Evolutionary conservation across 2,113 vertebrate genomes (phyloP), one percentile per base, ranked within the genome.

Genomic region (Mesitornis unicolor): DNA sequence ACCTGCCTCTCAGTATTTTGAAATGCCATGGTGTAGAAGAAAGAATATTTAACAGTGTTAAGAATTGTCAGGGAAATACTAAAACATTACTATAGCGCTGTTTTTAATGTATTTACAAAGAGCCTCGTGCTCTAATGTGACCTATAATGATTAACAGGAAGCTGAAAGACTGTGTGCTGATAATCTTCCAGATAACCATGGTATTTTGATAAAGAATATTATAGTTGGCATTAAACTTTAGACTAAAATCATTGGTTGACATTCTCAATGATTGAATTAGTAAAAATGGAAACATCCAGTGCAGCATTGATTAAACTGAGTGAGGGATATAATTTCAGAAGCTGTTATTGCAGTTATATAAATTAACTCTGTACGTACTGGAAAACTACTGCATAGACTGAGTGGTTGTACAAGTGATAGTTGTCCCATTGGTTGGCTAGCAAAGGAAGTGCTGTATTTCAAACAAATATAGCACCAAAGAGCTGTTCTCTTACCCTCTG

Each of bases 211-310:
- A 89, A 95, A 89, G 57, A 93, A 65, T 92, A 76, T 88, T 83
- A 82, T 64, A 96, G 56, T 16, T 96, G 74, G 90, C 87, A 96
- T 96, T 92, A 95, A 94, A 93, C n/a, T 71, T 43, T 68, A 48
- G 70, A 43, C 71, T 90, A 64, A 73, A 95, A 61, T 90, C 12
- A 96, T 15, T 70, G 95, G 85, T 94, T 95, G 91, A 92, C 79
- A 93, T 97, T 89, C 77, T 94, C 79, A 96, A 61, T 83, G 90
- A 90, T 60, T 93, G 97, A 96, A 93, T 97, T 94, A 95, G 86
- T 96, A 95, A 96, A 97, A 86, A 94, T 92, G 82, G 84, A 96
- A 97, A 80, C 33, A 95, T 71, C 77, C 89, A 79, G 90, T 48
- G 83, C 84, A 95, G 83, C 83, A 92, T 77, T 96, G 91, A 95